Evolutionary conservation across 2,888 invertebrate genomes (phyloP), one percentile per base, ranked within the genome.

Genomic region (Digitonthophagus gazella): DNA sequence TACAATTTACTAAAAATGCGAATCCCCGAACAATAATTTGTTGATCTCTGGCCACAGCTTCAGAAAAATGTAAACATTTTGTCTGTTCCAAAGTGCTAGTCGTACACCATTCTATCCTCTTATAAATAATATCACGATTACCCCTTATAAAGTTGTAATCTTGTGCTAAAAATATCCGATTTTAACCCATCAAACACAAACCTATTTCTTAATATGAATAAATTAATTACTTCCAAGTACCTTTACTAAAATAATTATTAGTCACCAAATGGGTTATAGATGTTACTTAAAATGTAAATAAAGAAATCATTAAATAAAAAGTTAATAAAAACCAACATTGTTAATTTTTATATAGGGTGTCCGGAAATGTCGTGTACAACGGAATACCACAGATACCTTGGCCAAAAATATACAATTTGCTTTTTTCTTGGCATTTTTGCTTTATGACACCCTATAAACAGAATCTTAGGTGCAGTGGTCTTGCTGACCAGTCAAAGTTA

Each of bases 101-200:
- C 15, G 61, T 61, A 61, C 61, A 61, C 61, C 61, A 61, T 61
- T 61, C 19, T 16, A 61, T 61, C 19, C 61, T 61, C n/a, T 61
- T 61, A 20, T 61, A 61, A 20, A 61, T 61, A 11, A 19, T 15
- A 1, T 61, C 20, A 5, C 11, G 11, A 44, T 5, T 44, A 8
- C 61, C 61, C n/a, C 61, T 19, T 16, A 61, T 16, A 61, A 5
- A 61, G 6, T 61, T 18, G 18, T 18, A 19, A 61, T 61, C 20
- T 61, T 61, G 61, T 16, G 61, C 61, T 61, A 44, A 44, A 44
- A n/a, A n/a, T n/a, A n/a, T n/a, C n/a, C n/a, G n/a, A n/a, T n/a
- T n/a, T n/a, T 57, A 15, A 57, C 1, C 14, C 4, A 57, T n/a
- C 14, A 5, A 57, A 57, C 4, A 57, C 57, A n/a, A 54, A 2